Conservation (phyloP, 2,888 invertebrate genomes). For the Colostygia pectinataria region DNA sequence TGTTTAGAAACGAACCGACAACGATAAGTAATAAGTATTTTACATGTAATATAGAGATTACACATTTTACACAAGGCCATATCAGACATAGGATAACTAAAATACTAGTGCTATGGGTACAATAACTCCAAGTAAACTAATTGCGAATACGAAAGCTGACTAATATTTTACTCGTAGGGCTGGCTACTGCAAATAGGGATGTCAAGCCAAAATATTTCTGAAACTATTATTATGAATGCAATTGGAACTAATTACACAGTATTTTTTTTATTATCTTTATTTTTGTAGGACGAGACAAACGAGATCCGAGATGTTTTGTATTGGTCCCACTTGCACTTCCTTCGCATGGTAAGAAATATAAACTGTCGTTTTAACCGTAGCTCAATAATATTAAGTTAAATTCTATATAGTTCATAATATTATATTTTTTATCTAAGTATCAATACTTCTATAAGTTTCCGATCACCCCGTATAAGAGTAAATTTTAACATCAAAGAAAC, state of each 20-base stretch:
- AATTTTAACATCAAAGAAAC: background rate
- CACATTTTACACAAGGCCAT: constrained; percentile 71
- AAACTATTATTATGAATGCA: no score
- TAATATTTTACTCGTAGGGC: constrained; percentile 14
- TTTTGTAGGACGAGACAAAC: background rate
- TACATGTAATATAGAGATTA: constrained; percentile 51
- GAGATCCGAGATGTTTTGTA: constrained; percentile 3
- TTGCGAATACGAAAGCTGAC: background rate
- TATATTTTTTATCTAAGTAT: no score
- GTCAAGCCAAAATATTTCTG: no score
- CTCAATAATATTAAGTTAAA: no score
- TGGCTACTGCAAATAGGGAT: constrained; percentile 11
- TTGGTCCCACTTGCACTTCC: constrained; percentile 14
- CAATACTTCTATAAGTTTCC: no score
- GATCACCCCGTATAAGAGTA: constrained; percentile 15
- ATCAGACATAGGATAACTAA: constrained; percentile 47
- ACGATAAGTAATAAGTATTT: constrained; percentile 40
- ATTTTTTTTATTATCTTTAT: background rate
- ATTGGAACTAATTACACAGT: no score
- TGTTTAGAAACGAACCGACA: constrained; percentile 55
- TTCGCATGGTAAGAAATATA: background rate
- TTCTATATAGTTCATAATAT: no score
- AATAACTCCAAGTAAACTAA: background rate
- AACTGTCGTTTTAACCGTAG: background rate
- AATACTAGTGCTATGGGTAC: constrained; percentile 11